Base-by-base conservation (phyloP, 2,113 vertebrate species). In the Saimiri boliviensis region DNA sequence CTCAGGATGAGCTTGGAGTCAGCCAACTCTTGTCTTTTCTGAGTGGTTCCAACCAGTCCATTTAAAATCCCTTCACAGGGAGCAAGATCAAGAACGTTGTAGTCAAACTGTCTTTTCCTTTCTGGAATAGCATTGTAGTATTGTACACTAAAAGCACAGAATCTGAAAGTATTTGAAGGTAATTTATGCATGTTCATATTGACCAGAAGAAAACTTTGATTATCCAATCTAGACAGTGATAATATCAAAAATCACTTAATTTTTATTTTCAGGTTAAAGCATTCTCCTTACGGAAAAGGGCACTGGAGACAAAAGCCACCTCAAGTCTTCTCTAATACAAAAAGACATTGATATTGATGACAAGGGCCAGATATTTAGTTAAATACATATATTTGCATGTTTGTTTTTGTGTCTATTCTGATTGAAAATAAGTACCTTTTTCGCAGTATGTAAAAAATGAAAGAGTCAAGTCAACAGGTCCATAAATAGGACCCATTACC, bases 111-210 rank as follows among this genome's bases (percentile, higher is more conserved):
- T n/a, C 63, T 30, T 56, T 89, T 27, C 40, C n/a, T 60, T 27
- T 37, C 25, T n/a, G 16, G 4, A 21, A 17, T 27, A 52, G 2
- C 1, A 1, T 40, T 76, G 35, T 14, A 21, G 8, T 5, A 8
- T 20, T 37, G 2, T 7, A 5, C 49, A 73, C 37, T 49, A 30
- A 56, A 76, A 63, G 20, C 49, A 37, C 1, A 27, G 20, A 58
- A 14, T 35, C 37, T 11, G 25, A 83, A 3, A 13, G 35, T 8
- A 23, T 42, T 52, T 40, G 47, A 58, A 45, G 71, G 19, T 27
- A 25, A 40, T 45, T 27, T 35, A 4, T 10, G 4, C 3, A 5
- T 21, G 54, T 60, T 77, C 37, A 76, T 37, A 56, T 49, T 68
- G 35, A 84, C 49, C 8, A 27, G 49, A 8, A 23, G 8, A 35